These are phyloP conservation scores for Austrofundulus limnaeus DNA, from an alignment of 2,113 vertebrate genomes.

Conservation along the genomic window DNA sequence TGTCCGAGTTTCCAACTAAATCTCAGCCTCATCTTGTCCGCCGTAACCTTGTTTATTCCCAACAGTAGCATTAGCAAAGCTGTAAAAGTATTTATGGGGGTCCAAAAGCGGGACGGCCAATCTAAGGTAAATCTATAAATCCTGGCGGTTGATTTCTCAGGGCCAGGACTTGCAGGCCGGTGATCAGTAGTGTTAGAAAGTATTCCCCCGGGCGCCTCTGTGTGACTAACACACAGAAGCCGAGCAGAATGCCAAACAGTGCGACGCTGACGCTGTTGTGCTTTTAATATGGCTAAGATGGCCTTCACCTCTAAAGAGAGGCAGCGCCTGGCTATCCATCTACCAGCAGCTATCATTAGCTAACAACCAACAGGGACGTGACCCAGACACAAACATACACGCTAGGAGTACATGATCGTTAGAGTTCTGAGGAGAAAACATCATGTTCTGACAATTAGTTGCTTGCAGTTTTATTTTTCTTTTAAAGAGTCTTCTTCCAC, in stretches of 20 bases:
- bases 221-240: conserved; percentile 66
- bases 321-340: conserved; percentile 64
- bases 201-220: conserved; percentile 73
- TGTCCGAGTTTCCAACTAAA: conserved; percentile 71
- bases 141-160: conserved; percentile 77
- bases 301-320: conserved; percentile 69
- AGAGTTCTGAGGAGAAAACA: background rate
- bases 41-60: conserved; percentile 83
- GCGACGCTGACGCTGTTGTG: conserved; percentile 50
- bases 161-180: conserved; percentile 67
- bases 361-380: conserved; percentile 61
- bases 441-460: no score
- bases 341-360: conserved; percentile 69
- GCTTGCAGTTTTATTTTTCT: no score
- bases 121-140: conserved; percentile 83
- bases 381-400: no score
- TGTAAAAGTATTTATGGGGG: conserved; percentile 82
- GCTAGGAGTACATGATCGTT: background rate
- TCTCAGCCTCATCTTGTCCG: conserved; percentile 74
- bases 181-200: conserved; percentile 76
- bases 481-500: no score
- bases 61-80: conserved; percentile 78
- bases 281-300: conserved; percentile 67
- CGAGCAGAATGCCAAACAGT: conserved; percentile 77
- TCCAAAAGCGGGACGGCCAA: conserved; percentile 76